Percentiles rank a stretch among this genome's conserved stretches.
Conservation (phyloP, 2,888 invertebrate genomes). For the Hemaris fuciformis region DNA sequence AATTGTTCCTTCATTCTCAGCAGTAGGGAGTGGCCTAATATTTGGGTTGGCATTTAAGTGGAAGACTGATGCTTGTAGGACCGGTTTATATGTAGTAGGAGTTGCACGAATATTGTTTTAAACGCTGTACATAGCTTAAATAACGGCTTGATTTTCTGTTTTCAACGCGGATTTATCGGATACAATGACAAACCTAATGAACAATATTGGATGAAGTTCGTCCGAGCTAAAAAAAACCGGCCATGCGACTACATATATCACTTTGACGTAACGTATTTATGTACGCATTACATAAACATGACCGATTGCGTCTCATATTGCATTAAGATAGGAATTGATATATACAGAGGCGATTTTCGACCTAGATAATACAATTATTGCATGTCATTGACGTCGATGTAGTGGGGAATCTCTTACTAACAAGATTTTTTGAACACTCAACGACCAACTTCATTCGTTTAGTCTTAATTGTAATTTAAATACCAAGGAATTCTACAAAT, state of each 20-base stretch:
- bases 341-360: neutral
- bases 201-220: neutral
- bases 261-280: neutral
- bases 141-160: conserved; percentile 22
- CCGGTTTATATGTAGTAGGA: conserved; percentile 27
- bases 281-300: neutral
- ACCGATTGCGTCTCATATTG: neutral
- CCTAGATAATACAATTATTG: neutral
- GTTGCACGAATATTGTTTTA: conserved; percentile 25
- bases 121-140: conserved; percentile 61
- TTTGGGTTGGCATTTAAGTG: conserved; percentile 63
- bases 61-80: conserved; percentile 56
- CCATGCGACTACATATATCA: neutral
- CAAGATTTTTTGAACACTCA: too few species aligned
- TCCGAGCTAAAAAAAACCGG: neutral
- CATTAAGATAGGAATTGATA: neutral
- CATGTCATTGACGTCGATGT: neutral
- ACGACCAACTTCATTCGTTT: too few species aligned
- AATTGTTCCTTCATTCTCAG: neutral
- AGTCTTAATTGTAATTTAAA: too few species aligned
- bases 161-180: conserved; percentile 13
- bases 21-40: conserved; percentile 36
- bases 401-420: neutral
- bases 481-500: too few species aligned
- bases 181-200: neutral